phyloP scores from a whole-genome alignment of 2,113 vertebrate genomes.

The Lynx canadensis region DNA sequence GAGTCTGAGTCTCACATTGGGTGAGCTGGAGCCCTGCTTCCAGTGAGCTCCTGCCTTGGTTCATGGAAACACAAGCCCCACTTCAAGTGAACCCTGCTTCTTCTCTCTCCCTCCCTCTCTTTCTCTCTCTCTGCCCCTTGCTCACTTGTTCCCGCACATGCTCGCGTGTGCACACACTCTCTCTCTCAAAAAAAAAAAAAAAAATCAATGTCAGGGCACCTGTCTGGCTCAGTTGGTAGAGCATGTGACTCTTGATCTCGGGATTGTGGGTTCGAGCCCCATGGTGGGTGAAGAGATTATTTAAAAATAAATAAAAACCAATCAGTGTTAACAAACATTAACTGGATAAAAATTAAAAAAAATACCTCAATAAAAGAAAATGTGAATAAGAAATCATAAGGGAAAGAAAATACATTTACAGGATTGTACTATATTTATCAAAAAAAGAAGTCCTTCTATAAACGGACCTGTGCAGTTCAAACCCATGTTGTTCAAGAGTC shows the following conservation, averaged over 20 bases:
- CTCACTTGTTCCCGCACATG: too few species aligned
- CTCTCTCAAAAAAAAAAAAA: not conserved
- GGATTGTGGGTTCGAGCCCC: too few species aligned
- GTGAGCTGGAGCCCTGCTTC: not conserved
- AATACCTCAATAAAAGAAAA: not conserved
- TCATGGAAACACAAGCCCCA: not conserved
- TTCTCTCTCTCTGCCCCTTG: too few species aligned
- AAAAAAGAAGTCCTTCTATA: not conserved
- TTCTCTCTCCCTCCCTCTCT: not conserved
- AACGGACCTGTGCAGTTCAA: not conserved
- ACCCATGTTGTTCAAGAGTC: not conserved
- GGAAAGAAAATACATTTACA: not conserved
- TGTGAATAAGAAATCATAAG: not conserved
- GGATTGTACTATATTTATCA: not conserved
- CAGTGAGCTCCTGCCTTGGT: too few species aligned
- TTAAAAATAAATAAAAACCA: not conserved
- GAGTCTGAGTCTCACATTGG: too few species aligned
- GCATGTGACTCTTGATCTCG: too few species aligned
- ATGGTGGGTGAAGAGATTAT: too few species aligned
- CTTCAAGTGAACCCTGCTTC: not conserved
- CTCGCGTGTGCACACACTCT: fast-evolving
- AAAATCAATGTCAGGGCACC: not conserved
- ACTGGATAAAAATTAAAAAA: not conserved
- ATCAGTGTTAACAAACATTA: not conserved
- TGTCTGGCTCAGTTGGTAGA: too few species aligned